Evolutionary conservation across 2,113 vertebrate species (phyloP), one percentile per base, ranked within the genome.

Genomic region (Etheostoma spectabile): DNA sequence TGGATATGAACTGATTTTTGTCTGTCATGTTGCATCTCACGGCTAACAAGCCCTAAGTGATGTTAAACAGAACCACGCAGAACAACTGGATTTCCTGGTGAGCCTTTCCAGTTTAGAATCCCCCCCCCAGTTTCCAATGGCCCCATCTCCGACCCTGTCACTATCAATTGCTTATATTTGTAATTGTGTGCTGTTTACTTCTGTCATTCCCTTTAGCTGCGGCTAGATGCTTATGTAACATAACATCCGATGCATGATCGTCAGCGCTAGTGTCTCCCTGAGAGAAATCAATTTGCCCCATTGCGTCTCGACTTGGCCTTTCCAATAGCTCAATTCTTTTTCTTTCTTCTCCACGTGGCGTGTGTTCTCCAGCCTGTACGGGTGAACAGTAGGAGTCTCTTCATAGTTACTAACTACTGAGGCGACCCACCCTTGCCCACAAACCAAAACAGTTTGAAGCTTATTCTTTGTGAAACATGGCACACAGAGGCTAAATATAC

Each of bases 201-300:
- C 79, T 72, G 60, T 88, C 90, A 83, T 24, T 74, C 73, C 92
- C 78, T 73, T 89, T 53, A 86, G 86, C 85, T 55, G 64, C 46
- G 79, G 59, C 55, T 62, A 70, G 74, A 77, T 0, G 16, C 79
- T 94, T 93, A 94, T 87, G 70, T 85, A 92, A 94, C 86, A 19
- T 80, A 86, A 52, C 60, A 46, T 80, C 73, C 24, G 5, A 87
- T 62, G 71, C 86, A 72, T 16, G 38, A 91, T 92, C 82, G 62
- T 71, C 87, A 45, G 72, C 61, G 16, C 77, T 15, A 53, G 73
- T 61, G 79, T 87, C 87, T 83, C 55, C 59, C 55, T 66, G 63
- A 57, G 74, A 79, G 45, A 88, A 91, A 93, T 93, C 90, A 86
- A 86, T 94, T 88, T 86, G 45, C 70, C 53, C 88, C 56, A 21